These are phyloP conservation scores for Cebus imitator DNA, from an alignment of 2,113 vertebrate species.

Conservation along the genomic window DNA sequence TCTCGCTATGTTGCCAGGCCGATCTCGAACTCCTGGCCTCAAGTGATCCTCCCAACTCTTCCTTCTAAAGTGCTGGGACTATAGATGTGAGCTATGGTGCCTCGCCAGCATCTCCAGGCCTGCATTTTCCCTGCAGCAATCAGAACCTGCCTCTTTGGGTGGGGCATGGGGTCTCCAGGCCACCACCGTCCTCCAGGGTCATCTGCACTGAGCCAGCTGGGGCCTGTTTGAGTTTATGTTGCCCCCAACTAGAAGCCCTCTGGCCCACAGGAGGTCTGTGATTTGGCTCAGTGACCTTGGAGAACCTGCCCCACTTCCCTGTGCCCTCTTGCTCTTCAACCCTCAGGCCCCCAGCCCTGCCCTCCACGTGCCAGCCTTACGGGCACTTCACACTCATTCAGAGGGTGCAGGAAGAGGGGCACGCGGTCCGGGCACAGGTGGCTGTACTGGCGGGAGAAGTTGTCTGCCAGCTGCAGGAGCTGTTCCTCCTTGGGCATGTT, in stretches of 20 bases:
- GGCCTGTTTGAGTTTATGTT: neutral
- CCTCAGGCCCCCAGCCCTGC: neutral
- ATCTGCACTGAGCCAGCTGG: neutral
- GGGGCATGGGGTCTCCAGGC: neutral
- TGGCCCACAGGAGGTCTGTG: neutral
- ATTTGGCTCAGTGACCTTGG: neutral
- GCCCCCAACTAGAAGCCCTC: neutral
- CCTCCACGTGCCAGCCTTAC: slow-evolving; percentile 72
- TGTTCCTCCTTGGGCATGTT: slow-evolving; percentile 86
- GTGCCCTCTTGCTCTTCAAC: rapidly evolving
- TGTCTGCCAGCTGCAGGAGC: slow-evolving; percentile 85
- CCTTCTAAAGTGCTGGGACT: too few species aligned
- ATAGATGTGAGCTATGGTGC: too few species aligned
- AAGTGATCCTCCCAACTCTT: too few species aligned
- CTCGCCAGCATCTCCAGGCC: too few species aligned
- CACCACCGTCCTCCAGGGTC: too few species aligned
- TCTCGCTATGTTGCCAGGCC: too few species aligned
- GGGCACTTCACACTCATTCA: slow-evolving; percentile 90
- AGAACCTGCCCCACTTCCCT: neutral
- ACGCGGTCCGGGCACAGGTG: slow-evolving; percentile 90
- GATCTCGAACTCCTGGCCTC: too few species aligned
- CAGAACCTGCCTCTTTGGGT: neutral
- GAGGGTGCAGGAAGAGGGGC: slow-evolving; percentile 87
- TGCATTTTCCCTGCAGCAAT: neutral
- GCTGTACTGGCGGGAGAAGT: slow-evolving; percentile 88